Evolutionary conservation across 2,797 vertebrate species (phyloP), one percentile per base, ranked within the genome.

Genomic region (Rhinichthys osculus): DNA sequence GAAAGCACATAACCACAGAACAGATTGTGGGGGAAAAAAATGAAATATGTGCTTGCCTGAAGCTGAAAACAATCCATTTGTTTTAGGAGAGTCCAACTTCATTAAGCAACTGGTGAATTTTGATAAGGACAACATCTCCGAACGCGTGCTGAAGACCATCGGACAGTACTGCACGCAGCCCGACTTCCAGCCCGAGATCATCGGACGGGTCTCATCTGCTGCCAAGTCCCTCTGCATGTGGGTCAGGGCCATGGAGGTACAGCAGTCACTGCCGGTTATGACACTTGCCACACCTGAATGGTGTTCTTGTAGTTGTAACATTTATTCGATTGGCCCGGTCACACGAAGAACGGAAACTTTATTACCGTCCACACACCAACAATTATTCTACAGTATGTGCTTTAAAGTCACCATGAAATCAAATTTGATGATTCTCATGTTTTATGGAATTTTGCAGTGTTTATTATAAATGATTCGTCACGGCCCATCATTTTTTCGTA

Each of bases 211-310:
- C 23, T 97, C 97, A 0, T 92, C 96, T 7, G 97, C 97, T 0
- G 97, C 97, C 79, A 97, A 96, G 87, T 98, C 97, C 42, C 96
- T 98, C 66, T 98, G 97, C 91, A 97, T 98, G 97, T 98, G 97
- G 97, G 97, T 98, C 85, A 94, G 96, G 85, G 97, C 97, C 89
- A 98, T 98, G 96, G 96, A 97, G 97, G 97, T 97, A 85, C 74
- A 35, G 0, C 17, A 35, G 13, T 33, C 17, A 35, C 30, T 19
- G 35, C 23, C 10, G 6, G 2, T 66, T n/a, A 59, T 13, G 10
- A 23, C 10, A 1, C 2, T 23, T 30, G 27, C 0, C 1, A 76
- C 73, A 23, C 30, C 30, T 7, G 21, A 57, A 57, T n/a, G 50
- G 3, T 77, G 33, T 23, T 23, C 30, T 14, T 76, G 73, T 76